These are phyloP conservation scores for Entomobrya proxima DNA, from an alignment of 2,888 invertebrate genomes.

Conservation along the genomic window DNA sequence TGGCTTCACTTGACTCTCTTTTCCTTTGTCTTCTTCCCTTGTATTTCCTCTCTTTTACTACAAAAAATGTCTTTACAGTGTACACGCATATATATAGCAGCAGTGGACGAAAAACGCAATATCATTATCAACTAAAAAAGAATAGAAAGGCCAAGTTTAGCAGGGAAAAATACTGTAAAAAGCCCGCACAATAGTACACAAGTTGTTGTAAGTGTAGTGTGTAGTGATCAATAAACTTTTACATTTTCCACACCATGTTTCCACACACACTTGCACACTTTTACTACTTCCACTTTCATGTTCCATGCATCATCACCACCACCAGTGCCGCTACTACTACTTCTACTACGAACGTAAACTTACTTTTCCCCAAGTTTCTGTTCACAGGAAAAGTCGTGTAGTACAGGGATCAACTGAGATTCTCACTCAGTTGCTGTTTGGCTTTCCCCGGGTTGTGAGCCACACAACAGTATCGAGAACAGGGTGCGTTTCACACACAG, in stretches of 20 bases:
- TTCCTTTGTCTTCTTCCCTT: neutral
- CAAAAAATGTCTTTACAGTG: neutral
- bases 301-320: no score
- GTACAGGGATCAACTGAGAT: neutral
- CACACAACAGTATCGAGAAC: neutral
- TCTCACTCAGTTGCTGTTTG: conserved; percentile 21
- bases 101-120: neutral
- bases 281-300: neutral
- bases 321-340: no score
- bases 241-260: neutral
- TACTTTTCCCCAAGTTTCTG: no score
- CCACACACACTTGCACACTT: no score
- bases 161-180: no score
- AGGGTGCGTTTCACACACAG: neutral
- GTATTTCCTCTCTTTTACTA: neutral
- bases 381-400: neutral
- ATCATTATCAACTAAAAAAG: neutral
- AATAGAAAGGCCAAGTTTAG: no score
- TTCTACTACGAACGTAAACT: no score
- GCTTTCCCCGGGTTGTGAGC: conserved; percentile 3
- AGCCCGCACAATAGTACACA: no score
- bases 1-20: neutral
- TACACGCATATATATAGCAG: no score
- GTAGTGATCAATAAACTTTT: conserved; percentile 4
- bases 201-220: neutral